Conservation (phyloP, 2,888 invertebrate species). For the Ormyrus rosae region DNA sequence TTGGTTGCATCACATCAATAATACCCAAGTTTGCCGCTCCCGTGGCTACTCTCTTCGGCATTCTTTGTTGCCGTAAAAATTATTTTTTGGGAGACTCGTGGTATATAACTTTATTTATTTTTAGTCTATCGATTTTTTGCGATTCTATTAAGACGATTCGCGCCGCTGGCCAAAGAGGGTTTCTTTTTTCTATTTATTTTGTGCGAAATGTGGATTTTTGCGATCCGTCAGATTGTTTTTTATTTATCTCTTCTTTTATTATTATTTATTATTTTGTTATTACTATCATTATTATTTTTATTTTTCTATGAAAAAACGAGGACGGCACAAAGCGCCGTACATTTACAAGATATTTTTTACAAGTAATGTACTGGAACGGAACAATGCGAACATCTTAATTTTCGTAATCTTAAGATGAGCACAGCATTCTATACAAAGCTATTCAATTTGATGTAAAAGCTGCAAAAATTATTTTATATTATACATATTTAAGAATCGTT, state of each 20-base stretch:
- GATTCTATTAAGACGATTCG: conserved; percentile 53
- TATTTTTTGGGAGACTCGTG: conserved; percentile 54
- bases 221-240: conserved; percentile 50
- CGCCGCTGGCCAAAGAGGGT: conserved; percentile 52
- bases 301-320: conserved; percentile 47
- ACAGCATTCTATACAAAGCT: conserved; percentile 35
- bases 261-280: conserved; percentile 38
- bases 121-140: conserved; percentile 58
- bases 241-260: conserved; percentile 42
- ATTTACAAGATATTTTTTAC: conserved; percentile 50
- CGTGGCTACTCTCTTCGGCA: conserved; percentile 64
- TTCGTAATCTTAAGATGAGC: conserved; percentile 47
- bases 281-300: conserved; percentile 27
- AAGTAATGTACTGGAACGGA: conserved; percentile 53
- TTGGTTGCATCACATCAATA: conserved; percentile 73
- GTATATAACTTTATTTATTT: conserved; percentile 51
- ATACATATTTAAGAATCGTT: conserved; percentile 21
- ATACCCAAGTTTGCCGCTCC: conserved; percentile 71
- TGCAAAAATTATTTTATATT: conserved; percentile 46
- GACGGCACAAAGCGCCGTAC: conserved; percentile 50
- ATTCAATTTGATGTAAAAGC: conserved; percentile 36
- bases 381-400: conserved; percentile 53
- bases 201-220: conserved; percentile 56
- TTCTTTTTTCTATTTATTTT: conserved; percentile 55
- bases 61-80: conserved; percentile 53